phyloP scores from a whole-genome alignment of 2,797 vertebrate genomes.

The Thamnophis elegans region DNA sequence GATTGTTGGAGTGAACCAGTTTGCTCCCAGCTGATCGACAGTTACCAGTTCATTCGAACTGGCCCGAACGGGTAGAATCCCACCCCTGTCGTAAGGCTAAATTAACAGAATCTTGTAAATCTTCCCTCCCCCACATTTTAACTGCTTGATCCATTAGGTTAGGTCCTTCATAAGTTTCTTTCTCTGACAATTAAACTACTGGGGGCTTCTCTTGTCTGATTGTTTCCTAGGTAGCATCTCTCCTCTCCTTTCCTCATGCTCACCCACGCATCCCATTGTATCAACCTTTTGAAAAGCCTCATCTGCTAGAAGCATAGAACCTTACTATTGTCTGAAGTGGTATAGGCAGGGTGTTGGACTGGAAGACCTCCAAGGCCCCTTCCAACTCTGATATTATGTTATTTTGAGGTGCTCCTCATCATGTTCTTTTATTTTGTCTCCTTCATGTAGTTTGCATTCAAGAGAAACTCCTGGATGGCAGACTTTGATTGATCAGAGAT shows the following conservation, averaged over 20 bases:
- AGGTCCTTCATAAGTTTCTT: not conserved
- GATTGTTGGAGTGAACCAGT: too few species aligned
- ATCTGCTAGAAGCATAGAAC: not conserved
- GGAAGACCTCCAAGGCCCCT: not conserved
- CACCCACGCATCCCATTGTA: not conserved
- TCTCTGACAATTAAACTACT: not conserved
- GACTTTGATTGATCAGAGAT: not conserved
- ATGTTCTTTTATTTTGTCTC: not conserved
- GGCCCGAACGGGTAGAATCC: too few species aligned
- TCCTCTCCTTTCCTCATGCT: not conserved
- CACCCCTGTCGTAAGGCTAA: not conserved
- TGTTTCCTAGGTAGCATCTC: not conserved
- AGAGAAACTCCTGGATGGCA: not conserved
- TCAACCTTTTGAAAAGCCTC: not conserved
- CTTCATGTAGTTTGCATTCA: not conserved
- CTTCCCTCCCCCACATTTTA: not conserved
- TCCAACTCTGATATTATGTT: not conserved
- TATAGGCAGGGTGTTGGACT: not conserved
- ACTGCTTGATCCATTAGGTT: not conserved
- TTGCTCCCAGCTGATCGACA: too few species aligned
- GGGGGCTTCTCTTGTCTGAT: not conserved
- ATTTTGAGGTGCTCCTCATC: not conserved
- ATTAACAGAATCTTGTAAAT: not conserved
- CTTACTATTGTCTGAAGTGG: not conserved
- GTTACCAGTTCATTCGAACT: too few species aligned